These are phyloP conservation scores for Pristionchus entomophagus DNA, from an alignment of 2,888 invertebrate genomes.

Conservation along the genomic window DNA sequence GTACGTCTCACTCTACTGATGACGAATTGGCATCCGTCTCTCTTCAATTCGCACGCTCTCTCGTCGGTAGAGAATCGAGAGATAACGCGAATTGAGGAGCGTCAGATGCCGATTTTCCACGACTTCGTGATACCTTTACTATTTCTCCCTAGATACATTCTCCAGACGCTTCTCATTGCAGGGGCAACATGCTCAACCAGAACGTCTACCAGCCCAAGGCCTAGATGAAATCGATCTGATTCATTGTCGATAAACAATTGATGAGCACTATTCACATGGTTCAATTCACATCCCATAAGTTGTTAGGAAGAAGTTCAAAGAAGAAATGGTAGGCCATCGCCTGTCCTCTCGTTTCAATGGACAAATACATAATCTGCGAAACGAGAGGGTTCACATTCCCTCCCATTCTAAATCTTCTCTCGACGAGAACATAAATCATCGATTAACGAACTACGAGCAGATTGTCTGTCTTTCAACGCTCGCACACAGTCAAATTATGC, in stretches of 20 bases:
- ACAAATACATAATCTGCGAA: no score
- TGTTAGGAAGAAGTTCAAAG: no score
- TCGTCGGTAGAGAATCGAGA: no score
- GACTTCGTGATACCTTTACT: neutral
- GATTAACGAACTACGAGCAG: neutral
- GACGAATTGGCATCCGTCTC: no score
- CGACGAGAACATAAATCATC: neutral
- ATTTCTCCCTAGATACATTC: neutral
- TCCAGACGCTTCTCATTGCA: neutral
- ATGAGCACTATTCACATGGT: neutral
- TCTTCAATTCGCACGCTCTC: no score
- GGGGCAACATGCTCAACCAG: conserved; percentile 38
- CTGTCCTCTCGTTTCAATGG: no score
- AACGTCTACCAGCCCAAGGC: conserved; percentile 19
- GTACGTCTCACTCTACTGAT: neutral
- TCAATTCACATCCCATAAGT: neutral
- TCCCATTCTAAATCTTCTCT: no score
- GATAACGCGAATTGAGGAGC: no score
- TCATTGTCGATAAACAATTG: neutral
- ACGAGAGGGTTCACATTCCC: no score
- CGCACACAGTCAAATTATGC: conserved; percentile 15
- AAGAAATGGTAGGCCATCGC: no score
- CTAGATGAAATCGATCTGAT: neutral
- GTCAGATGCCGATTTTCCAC: no score
- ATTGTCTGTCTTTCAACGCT: neutral